Conservation (phyloP, 2,888 invertebrate genomes). For the Thyatira batis region DNA sequence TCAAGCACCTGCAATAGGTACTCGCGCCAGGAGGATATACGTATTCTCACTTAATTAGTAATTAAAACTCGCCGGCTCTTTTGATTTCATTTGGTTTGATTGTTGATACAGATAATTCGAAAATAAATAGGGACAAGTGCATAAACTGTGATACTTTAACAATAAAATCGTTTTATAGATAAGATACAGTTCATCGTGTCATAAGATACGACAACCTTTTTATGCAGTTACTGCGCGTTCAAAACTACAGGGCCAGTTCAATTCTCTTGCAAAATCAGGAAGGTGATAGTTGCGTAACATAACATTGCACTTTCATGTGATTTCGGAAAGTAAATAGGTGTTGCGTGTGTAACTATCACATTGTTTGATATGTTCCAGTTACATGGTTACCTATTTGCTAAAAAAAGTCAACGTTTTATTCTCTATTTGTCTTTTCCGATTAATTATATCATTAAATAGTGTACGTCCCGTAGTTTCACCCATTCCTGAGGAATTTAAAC, state of each 20-base stretch:
- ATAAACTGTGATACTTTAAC: background rate
- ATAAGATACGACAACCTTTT: background rate
- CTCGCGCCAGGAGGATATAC: slow-evolving; percentile 37
- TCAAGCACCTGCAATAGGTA: slow-evolving; percentile 51
- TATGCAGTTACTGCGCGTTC: too few relatives aligned
- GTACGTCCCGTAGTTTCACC: too few relatives aligned
- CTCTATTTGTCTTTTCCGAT: slow-evolving; percentile 9
- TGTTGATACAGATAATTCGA: background rate
- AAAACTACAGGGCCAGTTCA: too few relatives aligned
- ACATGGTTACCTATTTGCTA: background rate
- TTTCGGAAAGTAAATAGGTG: slow-evolving; percentile 27
- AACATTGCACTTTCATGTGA: slow-evolving; percentile 13
- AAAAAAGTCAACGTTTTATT: background rate
- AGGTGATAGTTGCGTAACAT: slow-evolving; percentile 20
- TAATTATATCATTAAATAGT: too few relatives aligned
- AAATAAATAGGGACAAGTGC: background rate
- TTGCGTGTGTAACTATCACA: slow-evolving; percentile 10
- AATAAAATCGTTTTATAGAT: too few relatives aligned
- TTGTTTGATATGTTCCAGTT: slow-evolving; percentile 15
- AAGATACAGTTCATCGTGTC: too few relatives aligned
- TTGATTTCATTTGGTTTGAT: background rate
- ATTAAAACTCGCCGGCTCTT: slow-evolving; percentile 25
- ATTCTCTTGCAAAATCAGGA: slow-evolving; percentile 11
- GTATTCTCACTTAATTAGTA: slow-evolving; percentile 30
- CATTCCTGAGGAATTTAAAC: too few relatives aligned